Evolutionary conservation across 2,797 vertebrate species (phyloP), one percentile per base, ranked within the genome.

Genomic region (Fistularia commersonii): DNA sequence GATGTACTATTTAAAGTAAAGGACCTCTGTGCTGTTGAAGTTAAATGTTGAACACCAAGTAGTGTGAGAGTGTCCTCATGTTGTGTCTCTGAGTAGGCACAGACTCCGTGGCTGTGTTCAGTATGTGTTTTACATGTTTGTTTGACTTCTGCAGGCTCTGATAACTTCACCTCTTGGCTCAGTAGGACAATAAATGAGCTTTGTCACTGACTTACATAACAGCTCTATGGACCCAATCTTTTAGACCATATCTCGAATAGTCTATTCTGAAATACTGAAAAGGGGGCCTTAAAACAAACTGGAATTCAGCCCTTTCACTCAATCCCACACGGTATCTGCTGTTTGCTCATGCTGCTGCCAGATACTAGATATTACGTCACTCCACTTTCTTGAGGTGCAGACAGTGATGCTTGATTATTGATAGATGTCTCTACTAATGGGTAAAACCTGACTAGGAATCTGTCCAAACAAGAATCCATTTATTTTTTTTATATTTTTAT

Each of bases 171-270:
- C 59, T 41, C 36, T 51, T 6, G 57, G 55, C 59, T 74, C 59
- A 57, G 51, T 50, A 41, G 51, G 61, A 82, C 76, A 79, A 82
- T 81, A 72, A 53, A 79, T 69, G 56, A 72, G 63, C 74, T 82
- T 84, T 85, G 81, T 82, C 74, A 76, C 75, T 59, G 67, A 64
- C 67, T 83, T 82, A 31, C 68, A 61, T 82, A 77, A 83, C 67
- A 54, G 33, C 57, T 72, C 54, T 12, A 47, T 61, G 45, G 66
- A 58, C 54, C 65, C 4, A 4, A 23, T 23, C 47, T n/a, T 67
- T 78, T 61, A 60, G 10, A 23, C 23, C 23, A 63, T 75, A 76
- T 80, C 78, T 73, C 56, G 70, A 66, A 69, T 40, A 46, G 59
- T 66, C 58, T 54, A 53, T 72, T 73, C 61, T 66, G 54, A 67